Base-by-base conservation (phyloP, 2,797 vertebrate species). In the Champsocephalus gunnari region DNA sequence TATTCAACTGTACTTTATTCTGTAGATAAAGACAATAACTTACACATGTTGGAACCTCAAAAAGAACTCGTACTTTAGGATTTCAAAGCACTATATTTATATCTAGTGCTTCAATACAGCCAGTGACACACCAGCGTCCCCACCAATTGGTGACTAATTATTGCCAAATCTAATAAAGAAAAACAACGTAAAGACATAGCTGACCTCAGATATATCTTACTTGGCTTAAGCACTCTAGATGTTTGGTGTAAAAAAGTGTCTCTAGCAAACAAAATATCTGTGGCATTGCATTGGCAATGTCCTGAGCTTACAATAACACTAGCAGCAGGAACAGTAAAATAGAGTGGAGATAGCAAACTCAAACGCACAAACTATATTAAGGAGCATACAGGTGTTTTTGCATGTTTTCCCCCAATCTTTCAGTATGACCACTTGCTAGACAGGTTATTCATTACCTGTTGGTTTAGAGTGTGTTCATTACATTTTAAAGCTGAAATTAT, bases 201-300 rank as follows among this genome's bases (percentile, higher is more conserved):
- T 34, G 48, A 69, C 11, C 28, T 28, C 34, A 38, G 34, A 38
- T 38, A 38, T 38, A 38, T 38, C 8, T 8, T n/a, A 45, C 24
- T 51, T 12, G 51, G 44, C 45, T 17, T 28, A 50, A 75, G 62
- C 66, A 53, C 21, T 48, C 17, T 57, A 74, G 53, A 28, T 63
- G 51, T 51, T 28, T 38, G 57, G 21, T 57, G 69, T 68, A 66
- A 73, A 80, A 38, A 75, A 79, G 12, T 65, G 38, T 71, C 28
- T 34, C 4, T 14, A 48, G 48, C 34, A 41, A 21, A 70, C 50
- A 63, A 8, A 19, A 66, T 11, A 51, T 59, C 50, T 58, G 45
- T 62, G 49, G 45, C 70, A 71, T 55, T 47, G 50, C 51, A 66
- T 59, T 43, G 53, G 53, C 6, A 0, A 19, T 17, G 21, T 43